Conservation (phyloP, 2,888 invertebrate species). For the Drosophila kambysellisi region DNA sequence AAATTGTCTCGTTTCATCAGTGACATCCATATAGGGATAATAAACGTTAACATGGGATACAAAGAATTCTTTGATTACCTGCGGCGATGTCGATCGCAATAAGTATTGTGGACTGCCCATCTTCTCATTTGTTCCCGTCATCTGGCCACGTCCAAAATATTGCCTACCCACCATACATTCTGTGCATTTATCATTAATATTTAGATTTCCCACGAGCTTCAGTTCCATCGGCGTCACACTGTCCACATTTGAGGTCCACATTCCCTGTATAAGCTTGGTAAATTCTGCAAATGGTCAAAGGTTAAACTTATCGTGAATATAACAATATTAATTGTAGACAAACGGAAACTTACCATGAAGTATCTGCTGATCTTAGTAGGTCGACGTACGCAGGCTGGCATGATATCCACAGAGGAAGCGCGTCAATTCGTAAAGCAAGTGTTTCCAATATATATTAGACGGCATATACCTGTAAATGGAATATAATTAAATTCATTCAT, state of each 20-base stretch:
- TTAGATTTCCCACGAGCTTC: slow-evolving; percentile 97
- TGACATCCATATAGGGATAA: slow-evolving; percentile 84
- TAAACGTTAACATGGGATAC: slow-evolving; percentile 91
- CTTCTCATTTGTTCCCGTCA: slow-evolving; percentile 99
- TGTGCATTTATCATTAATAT: slow-evolving; percentile 98
- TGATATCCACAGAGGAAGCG: slow-evolving; percentile 83
- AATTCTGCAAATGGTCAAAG: slow-evolving; percentile 86
- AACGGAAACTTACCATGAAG: slow-evolving; percentile 73
- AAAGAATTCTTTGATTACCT: slow-evolving; percentile 96
- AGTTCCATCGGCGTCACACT: slow-evolving; percentile 86
- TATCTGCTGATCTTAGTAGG: slow-evolving; percentile 85
- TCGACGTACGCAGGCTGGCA: slow-evolving; percentile 80
- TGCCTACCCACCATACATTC: slow-evolving; percentile 99
- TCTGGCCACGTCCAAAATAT: slow-evolving; percentile 97
- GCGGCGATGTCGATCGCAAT: slow-evolving; percentile 95
- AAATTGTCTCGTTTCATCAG: neutral
- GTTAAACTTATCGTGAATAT: neutral
- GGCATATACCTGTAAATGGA: slow-evolving; percentile 89
- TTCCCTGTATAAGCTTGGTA: slow-evolving; percentile 89
- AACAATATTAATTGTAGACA: neutral
- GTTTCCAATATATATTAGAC: slow-evolving; percentile 96
- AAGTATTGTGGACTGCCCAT: slow-evolving; percentile 98
- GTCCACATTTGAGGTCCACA: slow-evolving; percentile 88
- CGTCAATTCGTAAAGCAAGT: slow-evolving; percentile 85
- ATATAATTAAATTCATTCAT: slow-evolving; percentile 16